Conservation (phyloP, 2,797 vertebrate genomes). For the Eulemur albifrons region DNA sequence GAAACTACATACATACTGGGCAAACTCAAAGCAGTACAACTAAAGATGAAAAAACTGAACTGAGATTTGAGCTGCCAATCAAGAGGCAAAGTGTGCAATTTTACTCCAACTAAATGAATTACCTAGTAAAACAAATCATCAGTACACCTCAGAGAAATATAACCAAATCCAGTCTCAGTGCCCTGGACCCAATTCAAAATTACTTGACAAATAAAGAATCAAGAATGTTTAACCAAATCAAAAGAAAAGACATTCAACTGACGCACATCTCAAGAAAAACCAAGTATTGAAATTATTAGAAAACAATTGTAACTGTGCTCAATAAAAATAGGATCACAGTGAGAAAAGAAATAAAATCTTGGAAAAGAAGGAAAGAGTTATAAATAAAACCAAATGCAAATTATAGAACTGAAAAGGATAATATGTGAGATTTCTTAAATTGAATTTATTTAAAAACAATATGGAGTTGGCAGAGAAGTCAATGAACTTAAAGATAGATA, state of each 20-base stretch:
- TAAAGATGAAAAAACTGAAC: background rate
- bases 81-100: background rate
- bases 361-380: background rate
- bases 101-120: background rate
- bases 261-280: background rate
- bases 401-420: background rate
- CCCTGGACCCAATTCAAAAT: background rate
- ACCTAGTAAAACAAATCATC: background rate
- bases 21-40: background rate
- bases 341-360: background rate
- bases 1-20: background rate
- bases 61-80: background rate
- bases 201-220: background rate
- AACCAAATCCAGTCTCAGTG: background rate
- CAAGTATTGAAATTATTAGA: background rate
- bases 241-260: background rate
- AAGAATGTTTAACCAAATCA: background rate
- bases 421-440: background rate
- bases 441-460: background rate
- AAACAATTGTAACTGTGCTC: background rate
- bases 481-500: background rate
- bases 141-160: background rate
- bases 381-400: background rate
- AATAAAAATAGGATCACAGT: background rate
- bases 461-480: background rate